Base-by-base conservation (phyloP, 2,888 invertebrate species). In the Lordiphosa fenestrarum region DNA sequence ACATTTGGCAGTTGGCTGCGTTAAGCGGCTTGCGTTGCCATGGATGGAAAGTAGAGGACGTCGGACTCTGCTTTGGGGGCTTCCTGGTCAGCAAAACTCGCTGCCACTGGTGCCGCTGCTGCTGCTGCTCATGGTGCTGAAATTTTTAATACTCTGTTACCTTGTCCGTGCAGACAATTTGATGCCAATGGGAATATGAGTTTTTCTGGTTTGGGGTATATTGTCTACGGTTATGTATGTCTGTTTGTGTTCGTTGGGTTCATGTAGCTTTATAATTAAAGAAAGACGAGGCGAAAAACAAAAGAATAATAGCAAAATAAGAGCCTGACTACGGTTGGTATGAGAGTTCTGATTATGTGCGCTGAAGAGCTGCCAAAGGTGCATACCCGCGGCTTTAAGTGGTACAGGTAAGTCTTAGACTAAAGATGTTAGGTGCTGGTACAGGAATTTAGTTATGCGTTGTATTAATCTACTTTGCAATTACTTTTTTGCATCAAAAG, bases 1-100 rank as follows among this genome's bases (percentile, higher is more conserved):
- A 77, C 76, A 77, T 77, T 77, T 81, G 76, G 82, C 84, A 84
- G 76, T 84, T 68, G 82, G 82, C 71, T 81, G 84, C 84, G 76
- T 84, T 77, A 77, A 77, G 84, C 76, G 74, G 76, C 84, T 77
- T 77, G 76, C 61, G 84, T 77, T 84, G 65, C 84, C 68, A 81
- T 77, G 74, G 74, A 37, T 57, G 38, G 51, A 37, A 49, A 25
- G 46, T 41, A 51, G 49, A 23, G 23, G 44, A 30, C 30, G 30
- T 7, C 30, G 52, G 30, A 19, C 15, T 12, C 12, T 33, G 46
- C 37, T 30, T 38, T 47, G 54, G 39, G 33, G 33, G 35, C 33
- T 10, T 40, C 54, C 21, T 62, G 77, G 71, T 80, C 81, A 80
- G 60, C 59, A 58, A 52, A 64, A 49, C 33, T 36, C 21, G 35